Evolutionary conservation across 2,113 vertebrate species (phyloP), one percentile per base, ranked within the genome.

Genomic region (Trematocara variabile): DNA sequence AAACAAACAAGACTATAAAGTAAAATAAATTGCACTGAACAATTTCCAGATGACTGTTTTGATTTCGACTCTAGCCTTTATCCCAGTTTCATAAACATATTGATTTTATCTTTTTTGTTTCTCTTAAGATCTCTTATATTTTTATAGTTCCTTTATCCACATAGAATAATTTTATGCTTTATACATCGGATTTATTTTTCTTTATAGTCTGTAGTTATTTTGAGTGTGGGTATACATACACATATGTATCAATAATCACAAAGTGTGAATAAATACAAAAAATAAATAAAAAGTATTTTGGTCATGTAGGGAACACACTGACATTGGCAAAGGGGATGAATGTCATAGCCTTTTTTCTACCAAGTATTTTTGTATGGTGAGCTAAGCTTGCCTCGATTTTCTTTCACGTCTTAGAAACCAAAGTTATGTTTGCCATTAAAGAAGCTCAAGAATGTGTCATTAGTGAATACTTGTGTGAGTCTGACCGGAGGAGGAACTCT

Each of bases 121-220:
- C 81, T 89, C 82, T 65, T 90, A 90, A 96, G 94, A 96, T 94
- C 91, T 94, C 92, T 94, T 96, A 95, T 96, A 96, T 97, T 96
- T 97, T 96, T 96, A 96, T 96, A 96, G 95, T 96, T 96, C 80
- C 90, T 96, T 96, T 96, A 96, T 96, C 93, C 93, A 93, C 95
- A 95, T 95, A 96, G 95, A 95, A 95, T 94, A 85, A 95, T 94
- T 94, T 91, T 93, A 96, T 95, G 94, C 92, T 94, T 95, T 95
- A 96, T 95, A 95, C 95, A 91, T 96, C 89, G 80, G 84, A 92
- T 94, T 92, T 95, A 91, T 94, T 91, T 94, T 90, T 92, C 87
- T 89, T 87, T 90, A 83, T 95, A 95, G 95, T 93, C 87, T 92
- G 87, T 96, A 95, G 95, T 91, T 90, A 90, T 92, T 65, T 90